Percentiles rank a stretch among this genome's conserved stretches.
Evolutionary conservation across 2,797 vertebrate species (phyloP).

Genomic region (Peromyscus melanophrys): DNA sequence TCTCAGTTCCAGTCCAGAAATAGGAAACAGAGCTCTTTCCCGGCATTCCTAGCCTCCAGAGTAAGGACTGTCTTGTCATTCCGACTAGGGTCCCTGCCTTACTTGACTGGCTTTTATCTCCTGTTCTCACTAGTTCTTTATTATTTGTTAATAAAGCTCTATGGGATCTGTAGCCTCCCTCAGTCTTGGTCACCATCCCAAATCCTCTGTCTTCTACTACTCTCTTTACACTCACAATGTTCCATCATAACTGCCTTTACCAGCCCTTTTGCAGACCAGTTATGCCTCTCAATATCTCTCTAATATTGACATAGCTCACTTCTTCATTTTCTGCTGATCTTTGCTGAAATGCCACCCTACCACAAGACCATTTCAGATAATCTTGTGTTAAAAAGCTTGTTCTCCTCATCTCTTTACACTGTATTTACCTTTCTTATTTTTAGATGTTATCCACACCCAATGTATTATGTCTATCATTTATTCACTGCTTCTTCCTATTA

Average conservation of each 20-base stretch:
- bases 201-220: neutral
- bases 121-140: neutral
- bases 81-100: neutral
- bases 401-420: neutral
- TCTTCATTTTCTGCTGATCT: neutral
- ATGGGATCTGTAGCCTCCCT: neutral
- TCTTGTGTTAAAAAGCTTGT: neutral
- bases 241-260: neutral
- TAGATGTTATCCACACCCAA: neutral
- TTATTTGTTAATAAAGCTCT: neutral
- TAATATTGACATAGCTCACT: neutral
- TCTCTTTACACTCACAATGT: neutral
- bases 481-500: neutral
- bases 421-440: neutral
- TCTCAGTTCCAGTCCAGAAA: neutral
- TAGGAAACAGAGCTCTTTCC: neutral
- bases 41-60: neutral
- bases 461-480: neutral
- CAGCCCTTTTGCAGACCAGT: neutral
- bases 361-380: neutral
- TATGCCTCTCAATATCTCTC: neutral
- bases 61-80: neutral
- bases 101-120: neutral
- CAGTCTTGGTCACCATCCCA: rapidly evolving
- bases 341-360: neutral